These are phyloP conservation scores for Luscinia megarhynchos DNA, from an alignment of 2,797 vertebrate genomes.

Conservation along the genomic window DNA sequence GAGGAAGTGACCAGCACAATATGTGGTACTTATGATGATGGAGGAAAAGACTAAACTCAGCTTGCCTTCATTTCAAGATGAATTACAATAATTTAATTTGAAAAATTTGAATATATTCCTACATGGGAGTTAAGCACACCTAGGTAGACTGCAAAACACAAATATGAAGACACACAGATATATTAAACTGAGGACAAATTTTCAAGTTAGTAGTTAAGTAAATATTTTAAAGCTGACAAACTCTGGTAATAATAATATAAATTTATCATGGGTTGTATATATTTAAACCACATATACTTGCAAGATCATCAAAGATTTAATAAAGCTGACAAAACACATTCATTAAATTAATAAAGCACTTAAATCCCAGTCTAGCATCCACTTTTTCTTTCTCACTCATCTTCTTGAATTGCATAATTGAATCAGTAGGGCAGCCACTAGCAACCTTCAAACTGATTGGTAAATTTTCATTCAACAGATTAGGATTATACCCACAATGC, in stretches of 20 bases:
- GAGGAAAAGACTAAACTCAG: not conserved
- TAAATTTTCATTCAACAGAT: not conserved
- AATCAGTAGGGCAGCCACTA: not conserved
- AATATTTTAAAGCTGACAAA: not conserved
- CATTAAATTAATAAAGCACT: slow-evolving; percentile 8
- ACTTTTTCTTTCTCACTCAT: not conserved
- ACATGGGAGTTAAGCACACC: not conserved
- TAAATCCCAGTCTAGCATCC: not conserved
- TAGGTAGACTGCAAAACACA: not conserved
- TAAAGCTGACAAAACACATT: slow-evolving; percentile 7
- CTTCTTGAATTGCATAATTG: not conserved
- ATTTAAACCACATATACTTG: not conserved
- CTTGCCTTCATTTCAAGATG: not conserved
- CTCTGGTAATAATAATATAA: not conserved
- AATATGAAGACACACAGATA: not conserved
- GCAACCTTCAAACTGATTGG: not conserved
- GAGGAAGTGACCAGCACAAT: not conserved
- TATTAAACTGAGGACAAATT: not conserved
- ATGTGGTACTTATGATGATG: not conserved
- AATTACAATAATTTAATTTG: not conserved
- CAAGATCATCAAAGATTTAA: slow-evolving; percentile 49
- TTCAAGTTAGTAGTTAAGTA: not conserved
- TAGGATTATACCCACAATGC: not conserved
- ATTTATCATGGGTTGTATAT: not conserved
- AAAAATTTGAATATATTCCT: not conserved